Percentiles rank a stretch among this genome's conserved stretches.
Evolutionary conservation across 2,888 invertebrate genomes (phyloP).

Genomic region (Nomada fabriciana): DNA sequence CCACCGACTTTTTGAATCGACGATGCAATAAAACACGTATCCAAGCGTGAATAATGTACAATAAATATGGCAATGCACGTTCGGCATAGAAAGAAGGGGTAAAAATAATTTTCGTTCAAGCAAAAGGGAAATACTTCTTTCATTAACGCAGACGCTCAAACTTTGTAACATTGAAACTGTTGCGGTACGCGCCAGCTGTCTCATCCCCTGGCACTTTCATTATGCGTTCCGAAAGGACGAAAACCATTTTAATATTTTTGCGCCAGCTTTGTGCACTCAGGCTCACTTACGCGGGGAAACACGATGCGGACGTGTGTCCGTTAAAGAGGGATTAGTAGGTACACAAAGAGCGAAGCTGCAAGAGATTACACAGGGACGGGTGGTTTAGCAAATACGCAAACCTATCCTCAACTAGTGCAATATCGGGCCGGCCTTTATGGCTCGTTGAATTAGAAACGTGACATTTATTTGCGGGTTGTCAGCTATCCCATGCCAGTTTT

Average conservation of each 20-base stretch:
- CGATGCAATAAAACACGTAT: not conserved
- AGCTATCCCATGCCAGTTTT: too few relatives aligned
- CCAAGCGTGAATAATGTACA: not conserved
- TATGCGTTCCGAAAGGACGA: not conserved
- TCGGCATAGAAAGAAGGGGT: not conserved
- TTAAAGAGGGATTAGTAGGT: conserved; percentile 42
- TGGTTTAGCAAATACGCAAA: conserved; percentile 53
- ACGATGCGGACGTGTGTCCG: conserved; percentile 33
- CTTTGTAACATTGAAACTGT: not conserved
- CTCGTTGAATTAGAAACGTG: conserved; percentile 59
- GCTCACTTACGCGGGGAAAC: conserved; percentile 19
- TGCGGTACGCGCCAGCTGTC: not conserved
- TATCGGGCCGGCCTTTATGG: conserved; percentile 52
- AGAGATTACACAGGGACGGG: conserved; percentile 36
- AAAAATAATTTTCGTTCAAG: not conserved
- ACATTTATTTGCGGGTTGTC: conserved; percentile 50
- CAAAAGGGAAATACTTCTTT: not conserved
- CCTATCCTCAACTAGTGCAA: conserved; percentile 45
- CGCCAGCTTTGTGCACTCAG: conserved; percentile 5
- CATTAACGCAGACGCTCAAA: not conserved
- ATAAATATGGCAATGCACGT: not conserved
- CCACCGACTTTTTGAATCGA: too few relatives aligned
- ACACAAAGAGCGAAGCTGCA: conserved; percentile 27
- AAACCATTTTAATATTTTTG: conserved; percentile 26
- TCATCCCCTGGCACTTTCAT: conserved; percentile 3